phyloP scores from a whole-genome alignment of 2,113 vertebrate species.

The Erpornis zantholeuca region DNA sequence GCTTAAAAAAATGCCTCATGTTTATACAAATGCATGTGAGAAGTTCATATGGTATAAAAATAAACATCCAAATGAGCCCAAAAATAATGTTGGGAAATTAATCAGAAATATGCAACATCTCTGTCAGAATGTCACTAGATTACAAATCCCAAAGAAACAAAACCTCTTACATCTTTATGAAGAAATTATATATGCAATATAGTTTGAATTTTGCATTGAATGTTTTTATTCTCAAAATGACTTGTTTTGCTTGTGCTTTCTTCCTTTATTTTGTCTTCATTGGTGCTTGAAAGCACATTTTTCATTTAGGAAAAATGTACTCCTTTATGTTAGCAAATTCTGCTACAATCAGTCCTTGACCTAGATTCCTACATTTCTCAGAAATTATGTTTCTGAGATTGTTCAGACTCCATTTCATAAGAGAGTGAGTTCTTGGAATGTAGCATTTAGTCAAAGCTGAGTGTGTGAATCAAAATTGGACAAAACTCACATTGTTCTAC shows the following conservation, averaged over 20 bases:
- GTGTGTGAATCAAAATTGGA: not conserved
- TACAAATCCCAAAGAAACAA: not conserved
- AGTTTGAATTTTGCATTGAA: not conserved
- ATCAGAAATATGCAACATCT: not conserved
- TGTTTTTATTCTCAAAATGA: not conserved
- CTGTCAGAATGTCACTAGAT: not conserved
- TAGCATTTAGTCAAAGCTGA: not conserved
- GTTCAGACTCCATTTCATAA: not conserved
- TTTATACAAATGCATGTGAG: not conserved
- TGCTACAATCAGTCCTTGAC: conserved; percentile 5
- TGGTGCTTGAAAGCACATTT: not conserved
- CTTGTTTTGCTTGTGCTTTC: not conserved
- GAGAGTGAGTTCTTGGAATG: not conserved
- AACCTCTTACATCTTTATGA: not conserved
- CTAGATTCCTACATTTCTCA: conserved; percentile 29
- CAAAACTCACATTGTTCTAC: not conserved
- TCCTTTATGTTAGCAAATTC: not conserved
- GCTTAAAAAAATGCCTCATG: not conserved
- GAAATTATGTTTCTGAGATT: not conserved
- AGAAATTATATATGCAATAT: not conserved
- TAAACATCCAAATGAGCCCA: not conserved
- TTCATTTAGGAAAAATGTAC: not conserved
- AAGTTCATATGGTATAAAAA: not conserved
- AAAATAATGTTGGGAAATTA: not conserved
- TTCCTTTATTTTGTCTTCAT: not conserved